Evolutionary conservation across 2,113 vertebrate species (phyloP).

Genomic region (Psilopsiagon aymara): DNA sequence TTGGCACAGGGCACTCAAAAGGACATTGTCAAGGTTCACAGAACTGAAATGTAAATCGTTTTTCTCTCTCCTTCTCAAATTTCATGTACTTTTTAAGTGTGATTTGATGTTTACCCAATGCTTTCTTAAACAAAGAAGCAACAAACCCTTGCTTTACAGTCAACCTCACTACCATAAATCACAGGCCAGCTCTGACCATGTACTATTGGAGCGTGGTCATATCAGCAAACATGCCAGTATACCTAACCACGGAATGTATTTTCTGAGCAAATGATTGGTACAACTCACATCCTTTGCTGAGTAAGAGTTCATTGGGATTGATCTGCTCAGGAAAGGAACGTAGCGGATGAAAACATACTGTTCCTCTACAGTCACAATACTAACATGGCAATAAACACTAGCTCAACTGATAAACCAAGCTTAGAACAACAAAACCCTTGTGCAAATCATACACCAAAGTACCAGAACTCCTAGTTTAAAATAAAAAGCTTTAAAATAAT

Average conservation of each 20-base stretch:
- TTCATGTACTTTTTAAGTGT: background rate
- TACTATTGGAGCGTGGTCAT: background rate
- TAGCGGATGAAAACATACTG: background rate
- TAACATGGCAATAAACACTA: constrained; percentile 23
- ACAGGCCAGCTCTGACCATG: background rate
- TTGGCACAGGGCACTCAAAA: background rate
- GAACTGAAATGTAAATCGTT: background rate
- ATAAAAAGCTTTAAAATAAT: background rate
- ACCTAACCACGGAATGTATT: constrained; percentile 37
- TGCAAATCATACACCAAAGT: background rate
- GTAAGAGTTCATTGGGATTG: constrained; percentile 25
- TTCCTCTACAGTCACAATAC: constrained; percentile 54
- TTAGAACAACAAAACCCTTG: constrained; percentile 14
- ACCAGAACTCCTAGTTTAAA: background rate
- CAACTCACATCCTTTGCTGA: constrained; percentile 34
- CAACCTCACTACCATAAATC: background rate
- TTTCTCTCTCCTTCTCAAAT: background rate
- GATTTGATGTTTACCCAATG: background rate
- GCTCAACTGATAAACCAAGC: background rate
- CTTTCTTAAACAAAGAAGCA: background rate
- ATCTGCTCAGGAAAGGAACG: constrained; percentile 49
- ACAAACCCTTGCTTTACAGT: background rate
- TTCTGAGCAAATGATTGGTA: constrained; percentile 52
- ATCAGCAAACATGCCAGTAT: background rate
- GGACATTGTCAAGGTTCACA: background rate